Evolutionary conservation across 2,113 vertebrate genomes (phyloP), one percentile per base, ranked within the genome.

Genomic region (Nerophis lumbriciformis): DNA sequence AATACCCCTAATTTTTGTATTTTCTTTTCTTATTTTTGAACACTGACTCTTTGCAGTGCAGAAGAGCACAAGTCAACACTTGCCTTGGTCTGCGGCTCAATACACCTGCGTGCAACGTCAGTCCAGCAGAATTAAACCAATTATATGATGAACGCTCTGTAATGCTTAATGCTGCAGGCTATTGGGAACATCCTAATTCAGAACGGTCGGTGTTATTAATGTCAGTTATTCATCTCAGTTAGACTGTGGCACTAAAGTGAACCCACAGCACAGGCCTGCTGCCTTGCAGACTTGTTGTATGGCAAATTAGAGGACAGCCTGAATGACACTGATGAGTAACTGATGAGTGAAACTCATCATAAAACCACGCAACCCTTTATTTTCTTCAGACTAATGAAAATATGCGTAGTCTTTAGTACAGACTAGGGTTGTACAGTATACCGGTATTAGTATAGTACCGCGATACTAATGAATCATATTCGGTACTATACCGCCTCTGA

Each of bases 1-100:
- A 19, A 19, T 19, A 19, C 19, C 19, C 19, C 19, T 19, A 19
- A 19, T 19, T 19, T 19, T 19, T 19, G 19, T 19, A 19, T 19
- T 19, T 19, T 19, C 19, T 19, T 19, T 19, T 19, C 19, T 19
- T 19, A 2, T 19, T 19, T 19, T 19, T 19, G 19, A 19, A 19
- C 19, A 19, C 19, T 19, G 19, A 19, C 19, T 19, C 2, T 19
- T 19, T 19, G 19, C 19, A 19, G 64, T 15, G 7, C 6, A 16
- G 13, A 65, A 62, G 50, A 38, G 12, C 61, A 53, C 76, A 68
- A 75, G 80, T 89, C 78, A 73, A 66, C 66, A 83, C 83, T 79
- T 54, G 73, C 52, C 74, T 57, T 15, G 35, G 39, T 69, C 54
- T 70, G 59, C 28, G 51, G 39, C 39, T 42, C 8, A 42, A 42